Conservation (phyloP, 2,113 vertebrate species). For the Euleptes europaea region DNA sequence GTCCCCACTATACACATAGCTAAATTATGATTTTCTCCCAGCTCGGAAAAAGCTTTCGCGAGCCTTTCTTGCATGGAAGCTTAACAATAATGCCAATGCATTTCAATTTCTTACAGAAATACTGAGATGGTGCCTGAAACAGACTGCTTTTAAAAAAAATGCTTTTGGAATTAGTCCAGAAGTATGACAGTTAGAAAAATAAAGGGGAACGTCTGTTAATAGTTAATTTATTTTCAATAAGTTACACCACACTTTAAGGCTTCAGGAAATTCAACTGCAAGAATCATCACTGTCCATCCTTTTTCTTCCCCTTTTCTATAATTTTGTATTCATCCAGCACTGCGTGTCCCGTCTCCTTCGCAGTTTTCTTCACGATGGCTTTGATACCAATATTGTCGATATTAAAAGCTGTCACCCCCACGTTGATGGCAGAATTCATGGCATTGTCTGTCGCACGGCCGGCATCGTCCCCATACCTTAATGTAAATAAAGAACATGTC, state of each 20-base stretch:
- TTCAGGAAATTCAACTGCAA: slow-evolving; percentile 40
- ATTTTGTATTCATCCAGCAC: slow-evolving; percentile 92
- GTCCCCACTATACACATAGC: slow-evolving; percentile 42
- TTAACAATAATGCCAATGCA: neutral
- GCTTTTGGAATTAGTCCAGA: slow-evolving; percentile 19
- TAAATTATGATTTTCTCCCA: slow-evolving; percentile 12
- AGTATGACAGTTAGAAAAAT: slow-evolving; percentile 35
- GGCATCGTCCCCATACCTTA: slow-evolving; percentile 91
- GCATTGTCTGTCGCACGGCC: slow-evolving; percentile 91
- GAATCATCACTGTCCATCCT: slow-evolving; percentile 59
- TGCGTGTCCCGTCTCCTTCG: slow-evolving; percentile 87
- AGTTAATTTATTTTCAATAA: slow-evolving; percentile 47
- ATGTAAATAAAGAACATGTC: slow-evolving; percentile 40
- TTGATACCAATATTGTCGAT: slow-evolving; percentile 95
- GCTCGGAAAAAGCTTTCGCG: slow-evolving; percentile 32
- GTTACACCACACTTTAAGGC: slow-evolving; percentile 58
- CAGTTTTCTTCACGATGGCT: slow-evolving; percentile 92
- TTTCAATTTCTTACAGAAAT: slow-evolving; percentile 24
- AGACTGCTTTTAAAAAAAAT: neutral
- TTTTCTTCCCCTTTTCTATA: slow-evolving; percentile 46
- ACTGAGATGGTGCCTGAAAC: slow-evolving; percentile 42
- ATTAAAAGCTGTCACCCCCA: slow-evolving; percentile 93
- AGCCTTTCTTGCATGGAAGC: neutral
- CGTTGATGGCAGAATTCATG: slow-evolving; percentile 92
- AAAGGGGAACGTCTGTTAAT: slow-evolving; percentile 48